Base-by-base conservation (phyloP, 2,888 invertebrate genomes). In the Tenthredo mesomela region DNA sequence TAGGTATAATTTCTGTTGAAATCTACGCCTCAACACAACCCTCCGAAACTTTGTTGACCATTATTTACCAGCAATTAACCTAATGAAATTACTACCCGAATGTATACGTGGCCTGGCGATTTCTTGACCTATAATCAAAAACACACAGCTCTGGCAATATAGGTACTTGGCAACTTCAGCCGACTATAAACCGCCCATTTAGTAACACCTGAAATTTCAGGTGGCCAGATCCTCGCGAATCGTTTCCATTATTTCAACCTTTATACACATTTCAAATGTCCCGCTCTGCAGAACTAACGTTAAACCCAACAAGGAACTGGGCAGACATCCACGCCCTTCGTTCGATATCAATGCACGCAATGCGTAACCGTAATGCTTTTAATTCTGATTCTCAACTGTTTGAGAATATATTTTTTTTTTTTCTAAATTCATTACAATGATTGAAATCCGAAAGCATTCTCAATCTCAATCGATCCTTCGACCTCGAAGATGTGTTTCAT, bases 1-100 rank as follows among this genome's bases (percentile, higher is more conserved):
- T 21, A 67, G 67, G 40, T 73, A 43, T 67, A 73, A 73, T 73
- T 73, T 73, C 40, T 73, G 43, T 73, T 40, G 43, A 73, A 18
- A 73, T 73, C 33, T 25, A 73, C 10, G 43, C 73, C 21, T n/a
- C 43, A 12, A n/a, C 37, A 21, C 73, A 25, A 73, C 73, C 40
- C 73, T 43, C 21, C 21, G 43, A 73, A 73, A 73, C 18, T 73
- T 40, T 18, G 15, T 43, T 21, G 73, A 25, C 29, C 43, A 43
- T 73, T 43, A 73, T 73, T 40, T 25, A 73, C 40, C 40, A 25
- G 43, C 40, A 73, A 73, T 73, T 73, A 73, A 43, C 5, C 43
- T 21, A 5, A 18, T 18, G 43, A 73, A 73, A 43, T 73, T 73
- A 43, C 43, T 73, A 43, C 10, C 73, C 43, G 40, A 21, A 43